Evolutionary conservation across 2,888 invertebrate species (phyloP).

Genomic region (Copidosoma aretas): DNA sequence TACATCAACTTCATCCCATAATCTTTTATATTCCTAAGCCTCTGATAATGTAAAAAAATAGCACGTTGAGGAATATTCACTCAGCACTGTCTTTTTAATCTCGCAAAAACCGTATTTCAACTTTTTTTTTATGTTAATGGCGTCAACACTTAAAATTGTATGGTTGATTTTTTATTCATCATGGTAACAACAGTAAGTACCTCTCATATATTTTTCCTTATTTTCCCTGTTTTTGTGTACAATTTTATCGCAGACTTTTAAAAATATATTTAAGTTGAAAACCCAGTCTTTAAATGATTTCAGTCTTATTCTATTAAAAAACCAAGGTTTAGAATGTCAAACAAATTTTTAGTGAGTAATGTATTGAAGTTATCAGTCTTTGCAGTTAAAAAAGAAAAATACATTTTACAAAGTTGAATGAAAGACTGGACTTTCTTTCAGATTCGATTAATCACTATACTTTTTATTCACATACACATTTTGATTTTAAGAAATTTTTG

Average conservation of each 20-base stretch:
- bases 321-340: too few relatives aligned
- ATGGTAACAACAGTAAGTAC: slow-evolving; percentile 32
- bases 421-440: slow-evolving; percentile 24
- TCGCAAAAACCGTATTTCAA: slow-evolving; percentile 22
- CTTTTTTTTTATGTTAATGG: slow-evolving; percentile 23
- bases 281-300: slow-evolving; percentile 29
- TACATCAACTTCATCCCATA: slow-evolving; percentile 40
- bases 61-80: slow-evolving; percentile 51
- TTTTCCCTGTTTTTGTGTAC: slow-evolving; percentile 31
- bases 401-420: slow-evolving; percentile 16
- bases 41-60: slow-evolving; percentile 58
- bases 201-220: slow-evolving; percentile 25
- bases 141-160: slow-evolving; percentile 35
- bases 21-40: slow-evolving; percentile 44
- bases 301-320: background rate
- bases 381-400: background rate
- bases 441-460: slow-evolving; percentile 17
- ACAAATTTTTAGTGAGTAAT: too few relatives aligned
- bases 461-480: slow-evolving; percentile 44
- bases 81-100: slow-evolving; percentile 36
- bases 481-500: slow-evolving; percentile 49
- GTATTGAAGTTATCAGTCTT: background rate
- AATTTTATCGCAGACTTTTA: slow-evolving; percentile 28
- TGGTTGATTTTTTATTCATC: slow-evolving; percentile 33
- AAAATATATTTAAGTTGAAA: slow-evolving; percentile 12